A percentile compares a stretch with the other conserved stretches of the same genome.
Evolutionary conservation across 2,113 vertebrate genomes (phyloP).

Genomic region (Austrofundulus limnaeus): DNA sequence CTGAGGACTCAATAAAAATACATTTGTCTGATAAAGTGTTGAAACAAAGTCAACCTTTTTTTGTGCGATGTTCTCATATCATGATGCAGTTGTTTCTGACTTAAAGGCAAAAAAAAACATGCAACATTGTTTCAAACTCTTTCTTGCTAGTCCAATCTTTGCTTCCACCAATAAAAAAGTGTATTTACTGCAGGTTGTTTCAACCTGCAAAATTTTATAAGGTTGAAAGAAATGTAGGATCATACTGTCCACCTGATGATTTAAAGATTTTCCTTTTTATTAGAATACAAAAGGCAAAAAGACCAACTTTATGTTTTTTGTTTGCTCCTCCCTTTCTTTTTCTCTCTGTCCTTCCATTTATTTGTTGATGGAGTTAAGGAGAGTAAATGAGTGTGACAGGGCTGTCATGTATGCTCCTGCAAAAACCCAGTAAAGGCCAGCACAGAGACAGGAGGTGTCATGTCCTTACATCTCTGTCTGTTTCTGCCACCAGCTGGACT

Average conservation of each 20-base stretch:
- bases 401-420: conserved; percentile 82
- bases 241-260: no score
- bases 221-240: no score
- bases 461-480: conserved; percentile 76
- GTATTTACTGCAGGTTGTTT: no score
- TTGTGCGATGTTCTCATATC: background rate
- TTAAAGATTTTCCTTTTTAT: no score
- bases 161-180: no score
- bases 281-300: background rate
- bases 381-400: conserved; percentile 67
- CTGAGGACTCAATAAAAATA: background rate
- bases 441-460: conserved; percentile 89
- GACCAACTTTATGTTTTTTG: conserved; percentile 60
- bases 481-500: conserved; percentile 84
- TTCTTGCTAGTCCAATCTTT: no score
- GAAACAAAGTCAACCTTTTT: background rate
- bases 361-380: conserved; percentile 35
- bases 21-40: background rate
- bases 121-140: no score
- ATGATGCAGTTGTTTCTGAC: background rate
- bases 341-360: conserved; percentile 19
- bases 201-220: no score
- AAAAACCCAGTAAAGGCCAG: conserved; percentile 71
- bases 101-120: background rate
- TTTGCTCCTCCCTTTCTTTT: background rate